Conservation (phyloP, 2,797 vertebrate genomes). For the Eulemur rubriventer region DNA sequence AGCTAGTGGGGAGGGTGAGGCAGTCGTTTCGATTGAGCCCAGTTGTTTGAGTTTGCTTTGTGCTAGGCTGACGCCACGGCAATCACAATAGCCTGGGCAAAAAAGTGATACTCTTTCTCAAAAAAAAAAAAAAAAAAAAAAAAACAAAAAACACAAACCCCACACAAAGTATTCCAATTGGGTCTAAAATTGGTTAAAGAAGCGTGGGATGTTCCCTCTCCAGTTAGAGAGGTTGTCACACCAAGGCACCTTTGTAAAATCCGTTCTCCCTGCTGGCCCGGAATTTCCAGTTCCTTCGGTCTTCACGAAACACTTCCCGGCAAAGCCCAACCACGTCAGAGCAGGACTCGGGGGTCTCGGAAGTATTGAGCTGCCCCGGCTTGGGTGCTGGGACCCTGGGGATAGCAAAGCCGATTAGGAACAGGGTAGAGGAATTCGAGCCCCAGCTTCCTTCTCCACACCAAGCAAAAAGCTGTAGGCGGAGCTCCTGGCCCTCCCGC, state of each 20-base stretch:
- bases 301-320: neutral
- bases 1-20: no score
- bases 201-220: neutral
- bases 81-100: no score
- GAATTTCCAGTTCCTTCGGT: neutral
- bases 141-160: no score
- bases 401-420: neutral
- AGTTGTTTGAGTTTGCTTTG: no score
- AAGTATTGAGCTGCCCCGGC: neutral
- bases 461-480: neutral
- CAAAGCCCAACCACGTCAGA: neutral
- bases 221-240: neutral
- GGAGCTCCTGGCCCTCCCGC: accelerated
- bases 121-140: no score
- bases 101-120: no score
- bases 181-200: neutral
- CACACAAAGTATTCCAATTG: neutral
- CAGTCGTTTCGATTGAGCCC: no score
- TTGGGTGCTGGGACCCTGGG: neutral
- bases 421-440: neutral
- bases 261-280: neutral
- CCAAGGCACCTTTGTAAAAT: neutral
- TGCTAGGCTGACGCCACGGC: no score
- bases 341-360: neutral
- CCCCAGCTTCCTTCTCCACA: no score